Percentiles rank a stretch among this genome's conserved stretches.
These are phyloP conservation scores for Nothobranchius kuhntae DNA, from an alignment of 2,113 vertebrate genomes.

Conservation along the genomic window DNA sequence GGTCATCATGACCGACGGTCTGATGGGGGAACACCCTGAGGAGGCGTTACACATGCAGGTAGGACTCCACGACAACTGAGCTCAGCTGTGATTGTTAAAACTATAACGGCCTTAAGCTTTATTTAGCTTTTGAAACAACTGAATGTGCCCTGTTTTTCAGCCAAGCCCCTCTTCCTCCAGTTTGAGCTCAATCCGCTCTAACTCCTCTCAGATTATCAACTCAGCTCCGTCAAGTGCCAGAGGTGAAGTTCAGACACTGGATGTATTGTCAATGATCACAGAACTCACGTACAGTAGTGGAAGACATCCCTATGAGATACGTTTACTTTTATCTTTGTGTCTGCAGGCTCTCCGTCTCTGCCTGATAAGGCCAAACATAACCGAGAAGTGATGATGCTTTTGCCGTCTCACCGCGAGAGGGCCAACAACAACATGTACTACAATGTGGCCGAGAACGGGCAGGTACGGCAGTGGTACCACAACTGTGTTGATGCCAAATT, in stretches of 20 bases:
- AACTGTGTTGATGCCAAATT: too few relatives aligned
- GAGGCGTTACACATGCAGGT: constrained; percentile 94
- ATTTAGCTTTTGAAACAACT: not conserved
- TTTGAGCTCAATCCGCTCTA: constrained; percentile 93
- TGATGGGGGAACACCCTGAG: constrained; percentile 87
- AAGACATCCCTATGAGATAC: not conserved
- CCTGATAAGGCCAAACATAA: constrained; percentile 95
- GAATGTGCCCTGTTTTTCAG: constrained; percentile 76
- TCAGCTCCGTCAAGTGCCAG: constrained; percentile 93
- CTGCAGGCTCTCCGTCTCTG: constrained; percentile 93
- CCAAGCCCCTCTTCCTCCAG: constrained; percentile 95
- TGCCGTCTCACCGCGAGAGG: constrained; percentile 89
- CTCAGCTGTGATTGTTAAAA: not conserved
- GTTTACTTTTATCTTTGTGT: not conserved
- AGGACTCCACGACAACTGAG: not conserved
- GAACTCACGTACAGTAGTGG: not conserved
- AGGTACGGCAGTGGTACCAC: constrained; percentile 76
- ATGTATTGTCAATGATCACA: too few relatives aligned
- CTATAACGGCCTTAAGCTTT: not conserved
- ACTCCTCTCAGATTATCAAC: constrained; percentile 92
- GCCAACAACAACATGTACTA: constrained; percentile 93
- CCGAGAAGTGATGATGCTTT: constrained; percentile 91
- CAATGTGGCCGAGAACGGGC: constrained; percentile 88
- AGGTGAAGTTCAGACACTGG: constrained; percentile 68
- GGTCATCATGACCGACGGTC: constrained; percentile 87